These are phyloP conservation scores for Toxotes lorentzi DNA, from an alignment of 2,797 vertebrate species.

Conservation along the genomic window DNA sequence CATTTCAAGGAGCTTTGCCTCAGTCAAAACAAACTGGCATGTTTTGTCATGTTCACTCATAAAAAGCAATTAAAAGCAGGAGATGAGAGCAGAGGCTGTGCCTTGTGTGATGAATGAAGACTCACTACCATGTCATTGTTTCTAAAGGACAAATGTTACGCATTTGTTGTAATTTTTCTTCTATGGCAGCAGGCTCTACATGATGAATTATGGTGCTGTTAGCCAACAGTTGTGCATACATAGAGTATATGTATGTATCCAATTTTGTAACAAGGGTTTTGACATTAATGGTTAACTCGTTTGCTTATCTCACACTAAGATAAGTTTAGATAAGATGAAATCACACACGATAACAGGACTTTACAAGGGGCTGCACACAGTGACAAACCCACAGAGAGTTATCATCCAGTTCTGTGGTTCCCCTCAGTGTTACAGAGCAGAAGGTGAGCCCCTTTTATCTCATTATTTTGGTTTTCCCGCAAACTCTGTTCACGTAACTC, in stretches of 20 bases:
- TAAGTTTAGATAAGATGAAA: constrained; percentile 8
- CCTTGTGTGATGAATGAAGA: constrained; percentile 20
- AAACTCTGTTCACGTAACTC: background rate
- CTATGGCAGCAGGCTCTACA: constrained; percentile 1
- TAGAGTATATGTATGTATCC: background rate
- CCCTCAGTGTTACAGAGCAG: too few relatives aligned
- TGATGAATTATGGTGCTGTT: constrained; percentile 1
- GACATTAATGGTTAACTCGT: background rate
- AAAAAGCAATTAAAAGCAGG: constrained; percentile 50
- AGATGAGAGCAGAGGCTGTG: constrained; percentile 24
- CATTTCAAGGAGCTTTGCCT: constrained; percentile 35
- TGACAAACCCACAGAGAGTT: background rate
- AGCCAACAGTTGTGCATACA: background rate
- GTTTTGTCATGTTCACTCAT: constrained; percentile 37
- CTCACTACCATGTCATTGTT: constrained; percentile 1
- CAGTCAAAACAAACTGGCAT: constrained; percentile 34
- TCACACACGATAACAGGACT: constrained; percentile 11
- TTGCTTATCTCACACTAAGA: background rate
- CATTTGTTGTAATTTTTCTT: constrained; percentile 7
- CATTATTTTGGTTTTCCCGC: background rate
- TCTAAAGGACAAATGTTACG: background rate
- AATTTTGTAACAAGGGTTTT: background rate
- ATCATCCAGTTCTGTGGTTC: background rate
- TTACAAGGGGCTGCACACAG: background rate
- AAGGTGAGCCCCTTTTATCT: background rate